phyloP scores from a whole-genome alignment of 1,140 invertebrate genomes.

The Danaus melanippus region DNA sequence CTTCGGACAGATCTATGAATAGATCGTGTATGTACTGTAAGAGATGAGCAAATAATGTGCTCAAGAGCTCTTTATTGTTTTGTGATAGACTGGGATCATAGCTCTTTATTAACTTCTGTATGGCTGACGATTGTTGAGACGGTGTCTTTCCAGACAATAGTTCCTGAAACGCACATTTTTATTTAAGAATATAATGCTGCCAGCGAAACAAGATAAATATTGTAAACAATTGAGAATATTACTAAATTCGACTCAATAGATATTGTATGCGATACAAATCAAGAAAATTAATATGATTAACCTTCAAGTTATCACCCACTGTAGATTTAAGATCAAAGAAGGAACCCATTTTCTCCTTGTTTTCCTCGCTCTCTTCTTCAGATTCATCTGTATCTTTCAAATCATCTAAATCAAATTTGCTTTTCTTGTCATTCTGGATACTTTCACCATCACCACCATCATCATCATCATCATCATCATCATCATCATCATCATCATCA shows the following conservation, averaged over 20 bases:
- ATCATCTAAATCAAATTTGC: slow-evolving; percentile 34
- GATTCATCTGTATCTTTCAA: slow-evolving; percentile 34
- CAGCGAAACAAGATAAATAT: too few species aligned
- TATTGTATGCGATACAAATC: slow-evolving; percentile 8
- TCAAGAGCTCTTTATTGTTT: slow-evolving; percentile 84
- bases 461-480: slow-evolving; percentile 57
- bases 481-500: slow-evolving; percentile 25
- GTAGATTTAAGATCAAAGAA: slow-evolving; percentile 41
- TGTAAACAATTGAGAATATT: too few species aligned
- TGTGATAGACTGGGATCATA: slow-evolving; percentile 84
- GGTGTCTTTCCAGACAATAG: slow-evolving; percentile 75
- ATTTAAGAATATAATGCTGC: too few species aligned
- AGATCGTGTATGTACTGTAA: slow-evolving; percentile 83
- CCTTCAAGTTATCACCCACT: slow-evolving; percentile 48
- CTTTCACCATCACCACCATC: slow-evolving; percentile 16
- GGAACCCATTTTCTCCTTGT: slow-evolving; percentile 29
- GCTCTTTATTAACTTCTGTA: slow-evolving; percentile 89
- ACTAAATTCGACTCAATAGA: background rate
- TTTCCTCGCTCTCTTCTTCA: slow-evolving; percentile 30
- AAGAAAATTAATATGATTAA: slow-evolving; percentile 17
- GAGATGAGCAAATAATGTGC: slow-evolving; percentile 80
- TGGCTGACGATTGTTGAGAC: slow-evolving; percentile 78
- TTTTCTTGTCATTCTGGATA: slow-evolving; percentile 11
- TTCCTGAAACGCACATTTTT: slow-evolving; percentile 44
- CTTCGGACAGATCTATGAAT: slow-evolving; percentile 66